A percentile compares a stretch with the other conserved stretches of the same genome.
Evolutionary conservation across 2,113 vertebrate species (phyloP).

Genomic region (Zapornia atra): DNA sequence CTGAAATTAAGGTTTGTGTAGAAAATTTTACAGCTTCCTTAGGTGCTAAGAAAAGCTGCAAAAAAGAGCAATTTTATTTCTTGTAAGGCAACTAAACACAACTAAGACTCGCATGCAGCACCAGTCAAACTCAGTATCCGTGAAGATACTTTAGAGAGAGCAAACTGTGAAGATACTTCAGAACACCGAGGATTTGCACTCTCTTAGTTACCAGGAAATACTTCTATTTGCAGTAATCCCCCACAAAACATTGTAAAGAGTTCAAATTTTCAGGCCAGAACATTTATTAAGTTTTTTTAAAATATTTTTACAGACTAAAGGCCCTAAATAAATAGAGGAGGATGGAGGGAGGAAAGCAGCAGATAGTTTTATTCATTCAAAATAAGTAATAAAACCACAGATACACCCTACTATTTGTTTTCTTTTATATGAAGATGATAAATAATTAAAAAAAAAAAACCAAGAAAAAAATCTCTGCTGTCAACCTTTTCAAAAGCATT

Average conservation of each 20-base stretch:
- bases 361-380: not conserved
- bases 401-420: not conserved
- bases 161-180: not conserved
- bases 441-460: not conserved
- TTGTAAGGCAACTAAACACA: not conserved
- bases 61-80: not conserved
- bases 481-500: not conserved
- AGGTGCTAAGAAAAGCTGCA: not conserved
- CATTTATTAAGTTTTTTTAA: fast-evolving
- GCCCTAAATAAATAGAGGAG: not conserved
- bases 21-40: not conserved
- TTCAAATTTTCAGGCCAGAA: not conserved
- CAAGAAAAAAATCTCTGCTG: not conserved
- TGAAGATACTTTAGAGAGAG: not conserved
- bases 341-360: not conserved
- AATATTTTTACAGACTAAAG: not conserved
- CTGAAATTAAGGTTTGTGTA: not conserved
- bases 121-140: not conserved
- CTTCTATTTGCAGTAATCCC: not conserved
- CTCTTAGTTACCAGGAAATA: not conserved
- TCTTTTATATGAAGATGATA: not conserved
- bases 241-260: not conserved
- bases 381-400: not conserved
- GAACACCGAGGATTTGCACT: not conserved
- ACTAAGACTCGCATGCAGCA: not conserved